Conservation (phyloP, 2,113 vertebrate genomes). For the Rhizomys pruinosus region DNA sequence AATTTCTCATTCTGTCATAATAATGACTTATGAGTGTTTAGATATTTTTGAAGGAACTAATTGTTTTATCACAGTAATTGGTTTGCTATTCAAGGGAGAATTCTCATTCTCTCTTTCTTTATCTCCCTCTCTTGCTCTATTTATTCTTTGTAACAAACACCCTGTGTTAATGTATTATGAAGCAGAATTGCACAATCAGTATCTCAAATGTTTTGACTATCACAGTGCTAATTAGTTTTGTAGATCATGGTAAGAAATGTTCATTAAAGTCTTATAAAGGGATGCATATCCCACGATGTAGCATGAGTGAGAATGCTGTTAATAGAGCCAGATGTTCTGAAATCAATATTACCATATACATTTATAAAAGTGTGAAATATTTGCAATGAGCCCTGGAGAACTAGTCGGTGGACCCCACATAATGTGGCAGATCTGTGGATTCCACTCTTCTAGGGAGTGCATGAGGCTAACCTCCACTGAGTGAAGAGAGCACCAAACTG, state of each 20-base stretch:
- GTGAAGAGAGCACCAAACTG: too few species aligned
- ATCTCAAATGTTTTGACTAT: background rate
- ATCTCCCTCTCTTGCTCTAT: too few species aligned
- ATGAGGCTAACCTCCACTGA: too few species aligned
- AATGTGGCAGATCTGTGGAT: too few species aligned
- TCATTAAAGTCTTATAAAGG: background rate
- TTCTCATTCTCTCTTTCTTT: background rate
- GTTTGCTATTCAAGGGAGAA: background rate
- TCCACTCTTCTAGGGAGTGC: too few species aligned
- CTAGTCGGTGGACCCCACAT: too few species aligned
- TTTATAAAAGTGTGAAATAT: too few species aligned
- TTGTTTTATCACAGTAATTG: background rate
- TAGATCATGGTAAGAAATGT: background rate
- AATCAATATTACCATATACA: background rate
- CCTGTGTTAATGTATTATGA: background rate
- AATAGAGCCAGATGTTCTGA: background rate
- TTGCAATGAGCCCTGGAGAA: too few species aligned
- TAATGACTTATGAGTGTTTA: background rate
- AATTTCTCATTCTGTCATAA: background rate
- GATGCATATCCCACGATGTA: background rate
- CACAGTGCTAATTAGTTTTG: background rate
- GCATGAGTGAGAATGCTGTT: background rate
- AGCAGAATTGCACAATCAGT: background rate
- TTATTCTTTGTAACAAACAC: background rate
- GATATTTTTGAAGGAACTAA: background rate